Evolutionary conservation across 1,140 invertebrate species (phyloP).

Genomic region (Drosophila setifemur): DNA sequence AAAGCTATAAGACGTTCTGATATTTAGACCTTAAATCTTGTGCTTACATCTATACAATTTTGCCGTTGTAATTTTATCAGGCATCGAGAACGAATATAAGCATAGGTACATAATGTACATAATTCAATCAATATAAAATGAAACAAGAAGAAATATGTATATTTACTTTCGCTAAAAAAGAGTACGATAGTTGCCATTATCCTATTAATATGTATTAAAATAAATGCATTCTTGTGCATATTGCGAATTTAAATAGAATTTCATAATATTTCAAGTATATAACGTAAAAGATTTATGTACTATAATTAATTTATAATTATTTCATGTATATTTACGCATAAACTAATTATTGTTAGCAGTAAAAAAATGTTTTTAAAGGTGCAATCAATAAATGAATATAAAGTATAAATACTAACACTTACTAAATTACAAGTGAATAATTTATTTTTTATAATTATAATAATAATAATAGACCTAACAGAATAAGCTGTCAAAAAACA

Average conservation of each 20-base stretch:
- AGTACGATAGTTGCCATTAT: conserved; percentile 1
- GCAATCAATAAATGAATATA: conserved; percentile 34
- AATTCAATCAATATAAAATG: neutral
- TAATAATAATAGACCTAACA: too few relatives aligned
- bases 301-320: conserved; percentile 2
- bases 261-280: conserved; percentile 9
- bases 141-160: neutral
- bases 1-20: neutral
- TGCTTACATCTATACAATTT: conserved; percentile 1
- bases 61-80: conserved; percentile 7
- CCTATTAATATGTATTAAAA: conserved; percentile 7
- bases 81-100: conserved; percentile 11
- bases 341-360: conserved; percentile 11
- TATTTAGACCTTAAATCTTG: neutral
- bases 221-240: conserved; percentile 6
- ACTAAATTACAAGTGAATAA: too few relatives aligned
- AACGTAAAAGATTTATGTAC: conserved; percentile 10
- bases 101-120: neutral
- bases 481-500: too few relatives aligned
- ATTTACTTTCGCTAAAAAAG: neutral
- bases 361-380: conserved; percentile 27
- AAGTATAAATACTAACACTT: neutral
- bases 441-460: too few relatives aligned
- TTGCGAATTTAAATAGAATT: conserved; percentile 9
- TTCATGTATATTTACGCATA: conserved; percentile 20